A percentile compares a stretch with the other conserved stretches of the same genome.
These are phyloP conservation scores for Hymenopus coronatus DNA, from an alignment of 2,888 invertebrate genomes.

Conservation along the genomic window DNA sequence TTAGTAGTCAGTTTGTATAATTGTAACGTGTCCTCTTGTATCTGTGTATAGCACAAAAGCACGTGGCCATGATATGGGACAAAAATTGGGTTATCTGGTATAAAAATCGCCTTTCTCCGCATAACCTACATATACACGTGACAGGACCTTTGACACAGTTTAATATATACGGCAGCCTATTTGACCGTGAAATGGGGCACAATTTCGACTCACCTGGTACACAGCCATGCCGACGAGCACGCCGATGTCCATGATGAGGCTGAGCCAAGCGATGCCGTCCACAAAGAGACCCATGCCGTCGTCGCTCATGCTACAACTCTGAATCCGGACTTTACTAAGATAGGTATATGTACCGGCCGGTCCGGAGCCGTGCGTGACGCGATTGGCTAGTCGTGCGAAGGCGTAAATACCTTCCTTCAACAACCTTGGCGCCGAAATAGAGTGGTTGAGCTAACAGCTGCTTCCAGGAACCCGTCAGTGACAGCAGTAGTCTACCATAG, in stretches of 20 bases:
- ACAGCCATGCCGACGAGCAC: constrained; percentile 21
- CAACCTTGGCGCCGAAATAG: neutral
- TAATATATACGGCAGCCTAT: too few species aligned
- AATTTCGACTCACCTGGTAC: constrained; percentile 24
- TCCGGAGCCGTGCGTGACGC: neutral
- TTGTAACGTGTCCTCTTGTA: too few species aligned
- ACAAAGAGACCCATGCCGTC: constrained; percentile 10
- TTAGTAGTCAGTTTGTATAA: too few species aligned
- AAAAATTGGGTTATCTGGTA: too few species aligned
- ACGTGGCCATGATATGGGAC: too few species aligned
- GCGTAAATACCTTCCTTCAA: neutral
- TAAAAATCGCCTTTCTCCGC: too few species aligned
- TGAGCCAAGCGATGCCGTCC: constrained; percentile 25
- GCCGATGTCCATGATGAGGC: constrained; percentile 24
- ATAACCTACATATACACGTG: too few species aligned
- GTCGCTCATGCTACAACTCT: neutral
- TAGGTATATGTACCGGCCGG: neutral
- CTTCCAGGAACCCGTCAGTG: constrained; percentile 26
- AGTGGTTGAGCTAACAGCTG: neutral
- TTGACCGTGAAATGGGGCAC: neutral
- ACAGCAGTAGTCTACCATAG: constrained; percentile 34
- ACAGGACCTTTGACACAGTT: too few species aligned
- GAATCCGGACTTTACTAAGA: neutral
- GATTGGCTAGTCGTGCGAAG: neutral
- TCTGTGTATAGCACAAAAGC: too few species aligned